phyloP scores from a whole-genome alignment of 2,888 invertebrate species.

The Eristalis tenax region DNA sequence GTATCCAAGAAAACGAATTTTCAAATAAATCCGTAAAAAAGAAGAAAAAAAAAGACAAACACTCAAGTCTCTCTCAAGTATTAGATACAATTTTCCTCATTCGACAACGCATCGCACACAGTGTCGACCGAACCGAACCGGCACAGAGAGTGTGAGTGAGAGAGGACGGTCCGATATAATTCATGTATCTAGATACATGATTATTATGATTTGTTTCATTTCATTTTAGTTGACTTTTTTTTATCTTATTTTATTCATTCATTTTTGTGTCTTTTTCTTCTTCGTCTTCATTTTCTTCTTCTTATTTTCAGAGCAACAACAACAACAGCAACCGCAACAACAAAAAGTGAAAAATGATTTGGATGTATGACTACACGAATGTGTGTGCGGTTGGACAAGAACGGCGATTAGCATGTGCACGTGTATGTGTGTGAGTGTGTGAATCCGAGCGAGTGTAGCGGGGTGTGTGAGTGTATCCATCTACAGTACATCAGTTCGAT shows the following conservation, averaged over 20 bases:
- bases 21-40: conserved; percentile 75
- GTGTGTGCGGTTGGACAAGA: conserved; percentile 70
- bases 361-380: conserved; percentile 50
- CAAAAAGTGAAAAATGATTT: conserved; percentile 49
- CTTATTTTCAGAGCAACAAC: conserved; percentile 9
- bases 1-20: conserved; percentile 53
- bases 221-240: conserved; percentile 40
- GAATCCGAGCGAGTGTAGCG: neutral
- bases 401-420: conserved; percentile 67
- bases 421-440: neutral
- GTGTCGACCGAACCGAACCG: conserved; percentile 1
- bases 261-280: conserved; percentile 16
- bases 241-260: conserved; percentile 22
- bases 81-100: conserved; percentile 69
- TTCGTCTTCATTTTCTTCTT: neutral
- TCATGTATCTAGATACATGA: conserved; percentile 70
- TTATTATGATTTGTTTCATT: conserved; percentile 70
- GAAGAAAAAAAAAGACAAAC: conserved; percentile 69
- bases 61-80: conserved; percentile 30
- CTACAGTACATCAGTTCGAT: conserved; percentile 71
- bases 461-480: conserved; percentile 39
- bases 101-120: conserved; percentile 45
- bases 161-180: conserved; percentile 54
- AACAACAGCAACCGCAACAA: conserved; percentile 24
- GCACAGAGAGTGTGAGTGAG: conserved; percentile 37